Base-by-base conservation (phyloP, 2,888 invertebrate species). In the Drosophila heteroneura region DNA sequence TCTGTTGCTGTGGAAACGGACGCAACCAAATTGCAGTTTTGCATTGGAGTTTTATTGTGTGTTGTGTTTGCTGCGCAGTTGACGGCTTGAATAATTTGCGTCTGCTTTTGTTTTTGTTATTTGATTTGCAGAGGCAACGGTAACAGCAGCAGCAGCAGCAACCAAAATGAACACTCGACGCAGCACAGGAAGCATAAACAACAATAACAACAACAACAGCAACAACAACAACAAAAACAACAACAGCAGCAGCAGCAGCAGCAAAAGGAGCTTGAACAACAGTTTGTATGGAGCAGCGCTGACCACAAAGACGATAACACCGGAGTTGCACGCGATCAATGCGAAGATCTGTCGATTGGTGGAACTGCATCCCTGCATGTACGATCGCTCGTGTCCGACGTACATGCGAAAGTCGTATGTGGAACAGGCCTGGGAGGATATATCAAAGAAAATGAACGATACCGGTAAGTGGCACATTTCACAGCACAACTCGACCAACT, bases 281-380 rank as follows among this genome's bases (percentile, higher is more conserved):
- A 53, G 68, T 52, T 54, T 63, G 35, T 62, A 67, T 57, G 61
- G 64, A 19, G 53, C 79, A 14, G 35, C 78, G 30, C 44, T 81
- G 5, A 66, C 66, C 56, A 76, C 81, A 37, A 84, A 84, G 70
- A 89, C 69, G 53, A 79, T 66, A n/a, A 89, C 91, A 32, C 88
- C 87, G 28, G 92, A 92, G 53, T 80, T 88, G 74, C 92, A 89
- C 41, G 82, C 84, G 56, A 77, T 85, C 14, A 93, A 93, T 68
- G 85, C 90, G 0, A 92, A 91, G 76, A 89, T 93, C 30, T 93
- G 92, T 28, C 89, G 91, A 1, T 67, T 93, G 44, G 92, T 93
- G 37, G 81, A 90, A 47, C 74, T 79, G 47, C 83, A 91, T 79
- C 91, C 92, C 2, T 93, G 92, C 67, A 91, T 93, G 81, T 93